These are phyloP conservation scores for Urocolius indicus DNA, from an alignment of 2,113 vertebrate genomes.

Conservation along the genomic window DNA sequence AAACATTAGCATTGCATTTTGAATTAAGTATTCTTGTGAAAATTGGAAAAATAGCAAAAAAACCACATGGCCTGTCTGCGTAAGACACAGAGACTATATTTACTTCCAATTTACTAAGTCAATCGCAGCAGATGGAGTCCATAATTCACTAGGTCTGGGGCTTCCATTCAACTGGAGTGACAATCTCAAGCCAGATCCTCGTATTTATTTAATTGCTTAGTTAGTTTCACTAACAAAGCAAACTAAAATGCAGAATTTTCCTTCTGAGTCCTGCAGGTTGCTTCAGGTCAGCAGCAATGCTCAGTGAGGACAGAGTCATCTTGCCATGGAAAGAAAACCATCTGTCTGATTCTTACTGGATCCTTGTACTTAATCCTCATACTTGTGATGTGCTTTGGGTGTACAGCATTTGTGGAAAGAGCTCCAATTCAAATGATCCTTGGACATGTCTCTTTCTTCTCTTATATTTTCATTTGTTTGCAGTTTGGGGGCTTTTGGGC, in stretches of 20 bases:
- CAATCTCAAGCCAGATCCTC: neutral
- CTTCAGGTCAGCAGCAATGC: neutral
- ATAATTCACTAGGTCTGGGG: neutral
- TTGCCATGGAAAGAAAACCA: neutral
- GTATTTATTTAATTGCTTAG: neutral
- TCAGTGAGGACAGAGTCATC: neutral
- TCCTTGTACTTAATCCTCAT: neutral
- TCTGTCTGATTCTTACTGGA: neutral
- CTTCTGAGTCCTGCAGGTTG: neutral
- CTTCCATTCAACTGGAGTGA: slow-evolving; percentile 5
- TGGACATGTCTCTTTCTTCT: neutral
- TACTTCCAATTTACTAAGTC: neutral
- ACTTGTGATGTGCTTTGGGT: neutral
- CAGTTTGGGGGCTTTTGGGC: neutral
- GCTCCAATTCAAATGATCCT: neutral
- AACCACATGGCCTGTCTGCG: neutral
- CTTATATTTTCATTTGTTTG: neutral
- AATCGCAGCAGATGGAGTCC: neutral
- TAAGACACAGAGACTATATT: neutral
- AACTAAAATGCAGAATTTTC: neutral
- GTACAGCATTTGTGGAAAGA: neutral
- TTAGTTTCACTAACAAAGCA: neutral
- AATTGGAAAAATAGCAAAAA: neutral
- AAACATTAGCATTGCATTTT: neutral
- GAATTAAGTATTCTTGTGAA: neutral